Base-by-base conservation (phyloP, 2,888 invertebrate genomes). In the Plagodis dolabraria region DNA sequence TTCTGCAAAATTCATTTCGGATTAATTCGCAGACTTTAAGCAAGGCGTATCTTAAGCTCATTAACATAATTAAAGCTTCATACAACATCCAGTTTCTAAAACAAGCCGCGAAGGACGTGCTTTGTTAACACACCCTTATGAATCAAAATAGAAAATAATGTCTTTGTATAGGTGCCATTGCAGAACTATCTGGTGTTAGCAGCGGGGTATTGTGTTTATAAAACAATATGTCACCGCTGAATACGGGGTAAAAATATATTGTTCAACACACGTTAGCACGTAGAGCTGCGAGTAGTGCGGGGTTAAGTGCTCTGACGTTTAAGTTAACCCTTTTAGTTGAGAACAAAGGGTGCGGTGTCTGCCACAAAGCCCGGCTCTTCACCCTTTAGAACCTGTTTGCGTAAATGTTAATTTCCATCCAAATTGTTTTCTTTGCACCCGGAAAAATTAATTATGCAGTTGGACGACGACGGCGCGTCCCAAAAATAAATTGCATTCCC, bases 261-360 rank as follows among this genome's bases (percentile, higher is more conserved):
- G 76, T 77, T 70, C 64, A 71, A 71, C 74, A 76, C 76, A 73
- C 77, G 79, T 80, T 74, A 64, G 68, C 78, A 78, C 74, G 76
- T 76, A 76, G 67, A 63, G 63, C 64, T 50, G 47, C 43, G 69
- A 72, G 70, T 63, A 67, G 64, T 63, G 64, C 62, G 73, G 79
- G 80, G 80, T 79, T 82, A 82, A 83, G 80, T 80, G 81, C 69
- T 72, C 71, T 70, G 75, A 77, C 78, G 76, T 79, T 83, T 76
- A 78, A 81, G 78, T 81, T 85, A 86, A 87, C 84, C 86, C 87
- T 83, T 87, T 85, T 82, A 83, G 83, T 80, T 74, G 68, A 68
- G 75, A 82, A 86, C 83, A 86, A 87, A 85, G 81, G 82, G 77
- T 64, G 68, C 68, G 68, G 76, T 81, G 77, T 80, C 78, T 69